A percentile compares a stretch with the other conserved stretches of the same genome.
These are phyloP conservation scores for Idris sp. DNA, from an alignment of 1,140 invertebrate genomes.

Conservation along the genomic window DNA sequence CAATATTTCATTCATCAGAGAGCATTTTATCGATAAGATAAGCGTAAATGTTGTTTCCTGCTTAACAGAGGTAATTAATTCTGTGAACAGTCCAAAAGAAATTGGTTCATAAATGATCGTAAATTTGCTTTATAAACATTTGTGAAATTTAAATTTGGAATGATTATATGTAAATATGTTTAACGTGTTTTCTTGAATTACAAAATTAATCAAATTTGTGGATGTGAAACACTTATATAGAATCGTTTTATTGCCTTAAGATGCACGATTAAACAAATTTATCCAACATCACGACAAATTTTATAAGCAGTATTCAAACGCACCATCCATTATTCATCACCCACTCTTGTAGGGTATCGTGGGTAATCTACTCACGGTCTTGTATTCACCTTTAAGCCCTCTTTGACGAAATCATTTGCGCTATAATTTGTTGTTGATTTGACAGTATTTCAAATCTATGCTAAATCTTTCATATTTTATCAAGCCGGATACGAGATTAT, in stretches of 20 bases:
- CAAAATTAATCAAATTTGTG: constrained; percentile 47
- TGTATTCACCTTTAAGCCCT: constrained; percentile 36
- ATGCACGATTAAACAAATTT: constrained; percentile 74
- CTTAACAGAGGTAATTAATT: constrained; percentile 12
- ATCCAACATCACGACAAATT: constrained; percentile 72
- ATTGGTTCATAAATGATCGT: constrained; percentile 4
- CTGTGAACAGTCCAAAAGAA: constrained; percentile 14
- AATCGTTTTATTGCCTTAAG: constrained; percentile 56
- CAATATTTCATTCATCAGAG: constrained; percentile 21
- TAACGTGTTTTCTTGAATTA: constrained; percentile 51
- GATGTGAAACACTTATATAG: constrained; percentile 40
- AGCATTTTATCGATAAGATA: constrained; percentile 35
- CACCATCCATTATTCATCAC: constrained; percentile 77
- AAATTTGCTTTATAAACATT: too few relatives aligned
- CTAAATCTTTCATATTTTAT: too few relatives aligned
- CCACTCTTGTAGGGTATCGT: constrained; percentile 61
- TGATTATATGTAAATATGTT: constrained; percentile 13
- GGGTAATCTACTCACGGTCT: constrained; percentile 45
- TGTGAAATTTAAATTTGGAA: too few relatives aligned
- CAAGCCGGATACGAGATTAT: too few relatives aligned
- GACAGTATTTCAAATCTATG: constrained; percentile 28
- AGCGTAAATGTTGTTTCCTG: constrained; percentile 21
- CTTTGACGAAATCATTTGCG: constrained; percentile 55
- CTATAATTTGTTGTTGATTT: constrained; percentile 53
- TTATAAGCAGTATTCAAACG: constrained; percentile 69